Percentiles rank a stretch among this genome's conserved stretches.
Evolutionary conservation across 2,113 vertebrate genomes (phyloP).

Genomic region (Alligator mississippiensis): DNA sequence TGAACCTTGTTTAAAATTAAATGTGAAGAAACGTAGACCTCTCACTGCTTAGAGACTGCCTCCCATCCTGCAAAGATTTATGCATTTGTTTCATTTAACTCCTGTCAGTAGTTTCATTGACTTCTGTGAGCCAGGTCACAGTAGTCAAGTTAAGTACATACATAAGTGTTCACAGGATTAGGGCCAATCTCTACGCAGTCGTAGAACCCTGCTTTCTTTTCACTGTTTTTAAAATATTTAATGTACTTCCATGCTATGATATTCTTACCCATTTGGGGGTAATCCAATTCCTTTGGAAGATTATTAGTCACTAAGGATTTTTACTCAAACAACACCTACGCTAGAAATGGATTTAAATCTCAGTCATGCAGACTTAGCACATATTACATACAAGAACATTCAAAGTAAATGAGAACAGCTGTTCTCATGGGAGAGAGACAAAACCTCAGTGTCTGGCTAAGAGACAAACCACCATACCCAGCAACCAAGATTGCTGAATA

Average conservation of each 20-base stretch:
- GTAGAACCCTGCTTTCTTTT: not conserved
- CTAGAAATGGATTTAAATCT: constrained; percentile 14
- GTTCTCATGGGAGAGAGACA: constrained; percentile 64
- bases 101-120: not conserved
- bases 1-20: not conserved
- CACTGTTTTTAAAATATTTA: not conserved
- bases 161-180: not conserved
- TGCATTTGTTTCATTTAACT: not conserved
- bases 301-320: not conserved
- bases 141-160: not conserved
- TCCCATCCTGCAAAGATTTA: not conserved
- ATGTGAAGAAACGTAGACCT: not conserved
- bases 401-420: constrained; percentile 28
- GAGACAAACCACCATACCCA: constrained; percentile 52
- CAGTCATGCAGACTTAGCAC: not conserved
- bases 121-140: fast-evolving
- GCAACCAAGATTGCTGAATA: constrained; percentile 58
- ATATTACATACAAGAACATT: not conserved
- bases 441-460: constrained; percentile 50
- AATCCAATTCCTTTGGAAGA: not conserved
- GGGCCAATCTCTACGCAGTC: not conserved
- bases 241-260: not conserved
- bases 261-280: not conserved
- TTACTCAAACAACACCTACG: constrained; percentile 26
- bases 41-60: not conserved